These are phyloP conservation scores for Balaeniceps rex DNA, from an alignment of 2,113 vertebrate genomes.

Conservation along the genomic window DNA sequence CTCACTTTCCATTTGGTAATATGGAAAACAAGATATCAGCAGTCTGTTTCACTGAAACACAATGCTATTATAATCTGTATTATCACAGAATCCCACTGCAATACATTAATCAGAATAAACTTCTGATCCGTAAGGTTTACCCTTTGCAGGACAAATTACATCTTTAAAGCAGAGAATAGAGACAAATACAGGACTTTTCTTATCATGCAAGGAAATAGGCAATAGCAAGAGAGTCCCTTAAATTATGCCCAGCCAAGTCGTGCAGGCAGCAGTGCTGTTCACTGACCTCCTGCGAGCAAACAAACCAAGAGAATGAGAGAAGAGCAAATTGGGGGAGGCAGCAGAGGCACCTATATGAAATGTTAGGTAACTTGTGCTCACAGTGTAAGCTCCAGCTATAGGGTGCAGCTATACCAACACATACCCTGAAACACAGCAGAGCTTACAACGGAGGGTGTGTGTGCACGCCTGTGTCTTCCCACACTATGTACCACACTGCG, in stretches of 20 bases:
- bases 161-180: not conserved
- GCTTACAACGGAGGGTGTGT: rapidly evolving
- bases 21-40: not conserved
- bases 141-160: not conserved
- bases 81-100: not conserved
- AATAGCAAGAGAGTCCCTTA: not conserved
- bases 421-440: not conserved
- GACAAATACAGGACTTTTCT: not conserved
- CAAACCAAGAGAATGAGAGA: not conserved
- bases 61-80: not conserved
- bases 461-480: not conserved
- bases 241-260: not conserved
- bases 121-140: not conserved
- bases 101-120: not conserved
- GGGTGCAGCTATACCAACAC: not conserved
- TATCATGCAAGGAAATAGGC: not conserved
- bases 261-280: not conserved
- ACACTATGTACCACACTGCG: rapidly evolving
- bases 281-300: not conserved
- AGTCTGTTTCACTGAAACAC: not conserved
- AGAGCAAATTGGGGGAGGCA: not conserved
- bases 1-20: not conserved
- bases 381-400: not conserved
- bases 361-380: not conserved
- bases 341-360: not conserved